phyloP scores from a whole-genome alignment of 2,888 invertebrate genomes.

The Oscheius myriophilus region DNA sequence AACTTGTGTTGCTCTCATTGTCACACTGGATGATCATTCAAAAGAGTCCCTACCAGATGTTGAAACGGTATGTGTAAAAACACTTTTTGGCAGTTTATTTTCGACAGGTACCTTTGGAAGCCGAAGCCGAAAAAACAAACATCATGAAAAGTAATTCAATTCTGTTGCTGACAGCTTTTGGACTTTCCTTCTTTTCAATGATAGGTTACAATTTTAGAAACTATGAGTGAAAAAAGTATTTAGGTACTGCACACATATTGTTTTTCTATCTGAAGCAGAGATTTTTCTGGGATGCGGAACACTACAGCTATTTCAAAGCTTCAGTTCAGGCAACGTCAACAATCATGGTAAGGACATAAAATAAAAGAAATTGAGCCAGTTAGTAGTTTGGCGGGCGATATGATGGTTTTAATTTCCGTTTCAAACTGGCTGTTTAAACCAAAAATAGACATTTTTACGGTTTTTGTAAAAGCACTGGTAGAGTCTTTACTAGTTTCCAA shows the following conservation, averaged over 20 bases:
- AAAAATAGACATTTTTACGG: too few relatives aligned
- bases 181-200: slow-evolving; percentile 50
- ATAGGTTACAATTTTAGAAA: slow-evolving; percentile 34
- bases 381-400: too few relatives aligned
- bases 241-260: slow-evolving; percentile 45
- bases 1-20: slow-evolving; percentile 21
- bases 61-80: too few relatives aligned
- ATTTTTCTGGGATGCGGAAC: slow-evolving; percentile 48
- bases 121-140: slow-evolving; percentile 21
- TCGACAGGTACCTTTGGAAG: too few relatives aligned
- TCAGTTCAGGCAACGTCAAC: slow-evolving; percentile 43
- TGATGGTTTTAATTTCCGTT: too few relatives aligned
- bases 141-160: slow-evolving; percentile 2
- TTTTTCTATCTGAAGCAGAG: slow-evolving; percentile 54
- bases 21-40: too few relatives aligned
- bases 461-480: too few relatives aligned
- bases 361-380: too few relatives aligned
- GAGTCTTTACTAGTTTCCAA: too few relatives aligned
- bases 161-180: slow-evolving; percentile 34
- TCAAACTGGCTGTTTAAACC: too few relatives aligned
- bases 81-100: too few relatives aligned
- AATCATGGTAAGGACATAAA: slow-evolving; percentile 31
- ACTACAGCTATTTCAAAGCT: slow-evolving; percentile 48
- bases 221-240: background rate
- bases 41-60: too few relatives aligned